phyloP scores from a whole-genome alignment of 2,888 invertebrate genomes.

The Deilephila porcellus region DNA sequence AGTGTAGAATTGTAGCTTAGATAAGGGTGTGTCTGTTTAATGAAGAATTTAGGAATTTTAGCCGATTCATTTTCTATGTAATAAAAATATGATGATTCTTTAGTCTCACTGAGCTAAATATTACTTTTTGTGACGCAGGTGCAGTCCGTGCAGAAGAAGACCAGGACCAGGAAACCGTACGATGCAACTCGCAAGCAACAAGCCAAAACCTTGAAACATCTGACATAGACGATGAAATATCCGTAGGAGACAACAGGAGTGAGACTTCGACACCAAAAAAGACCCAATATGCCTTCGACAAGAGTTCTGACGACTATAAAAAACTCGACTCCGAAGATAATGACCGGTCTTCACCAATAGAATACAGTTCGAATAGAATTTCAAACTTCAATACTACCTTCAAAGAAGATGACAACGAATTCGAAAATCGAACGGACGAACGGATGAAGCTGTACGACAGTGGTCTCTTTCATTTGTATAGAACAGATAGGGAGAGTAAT shows the following conservation, averaged over 20 bases:
- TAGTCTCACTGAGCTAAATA: no score
- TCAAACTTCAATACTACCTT: slow-evolving; percentile 68
- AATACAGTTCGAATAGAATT: slow-evolving; percentile 65
- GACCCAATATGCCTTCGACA: slow-evolving; percentile 48
- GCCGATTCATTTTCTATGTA: no score
- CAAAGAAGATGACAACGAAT: slow-evolving; percentile 74
- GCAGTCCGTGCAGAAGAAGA: slow-evolving; percentile 57
- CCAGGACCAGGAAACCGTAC: slow-evolving; percentile 54
- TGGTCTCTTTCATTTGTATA: slow-evolving; percentile 74
- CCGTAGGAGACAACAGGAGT: slow-evolving; percentile 77
- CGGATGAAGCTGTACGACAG: slow-evolving; percentile 72
- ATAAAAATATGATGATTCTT: no score
- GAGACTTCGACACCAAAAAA: slow-evolving; percentile 70
- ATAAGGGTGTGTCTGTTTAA: not conserved
- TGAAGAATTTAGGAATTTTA: no score
- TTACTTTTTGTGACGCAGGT: slow-evolving; percentile 51
- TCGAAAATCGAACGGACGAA: slow-evolving; percentile 63
- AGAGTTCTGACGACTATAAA: slow-evolving; percentile 52
- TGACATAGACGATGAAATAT: slow-evolving; percentile 75
- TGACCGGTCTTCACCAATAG: slow-evolving; percentile 62
- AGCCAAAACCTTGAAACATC: slow-evolving; percentile 66
- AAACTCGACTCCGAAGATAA: slow-evolving; percentile 58
- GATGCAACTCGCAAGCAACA: slow-evolving; percentile 54
- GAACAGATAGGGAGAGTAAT: slow-evolving; percentile 64
- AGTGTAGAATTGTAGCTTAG: not conserved